phyloP scores from a whole-genome alignment of 2,888 invertebrate species.

The Drosophila limbata region DNA sequence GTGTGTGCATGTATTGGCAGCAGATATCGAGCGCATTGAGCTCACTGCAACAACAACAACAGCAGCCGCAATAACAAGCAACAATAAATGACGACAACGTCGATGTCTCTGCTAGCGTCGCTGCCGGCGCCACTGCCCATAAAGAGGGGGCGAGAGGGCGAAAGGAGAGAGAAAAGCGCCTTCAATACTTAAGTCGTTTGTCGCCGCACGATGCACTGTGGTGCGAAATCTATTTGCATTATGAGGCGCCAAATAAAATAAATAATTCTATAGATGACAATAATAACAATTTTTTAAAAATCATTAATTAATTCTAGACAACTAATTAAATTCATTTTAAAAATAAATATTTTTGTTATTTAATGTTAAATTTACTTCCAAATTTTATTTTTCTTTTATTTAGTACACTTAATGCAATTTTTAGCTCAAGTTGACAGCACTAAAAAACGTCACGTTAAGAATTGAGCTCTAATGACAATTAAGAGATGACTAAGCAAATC shows the following conservation, averaged over 20 bases:
- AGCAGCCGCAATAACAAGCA: constrained; percentile 51
- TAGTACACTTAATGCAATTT: background rate
- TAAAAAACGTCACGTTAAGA: background rate
- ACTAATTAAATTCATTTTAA: too few relatives aligned
- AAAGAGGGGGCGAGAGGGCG: background rate
- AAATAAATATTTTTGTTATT: background rate
- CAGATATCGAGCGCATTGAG: constrained; percentile 71
- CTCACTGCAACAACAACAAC: constrained; percentile 41
- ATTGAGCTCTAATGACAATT: background rate
- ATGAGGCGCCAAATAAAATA: background rate
- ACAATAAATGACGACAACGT: constrained; percentile 66
- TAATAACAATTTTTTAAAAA: too few relatives aligned
- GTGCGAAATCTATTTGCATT: constrained; percentile 18
- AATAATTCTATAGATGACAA: too few relatives aligned
- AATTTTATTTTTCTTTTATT: background rate
- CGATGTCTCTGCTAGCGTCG: constrained; percentile 33
- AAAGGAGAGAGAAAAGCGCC: constrained; percentile 36
- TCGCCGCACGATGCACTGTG: constrained; percentile 29
- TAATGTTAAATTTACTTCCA: background rate
- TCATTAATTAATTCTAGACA: too few relatives aligned
- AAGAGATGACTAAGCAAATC: constrained; percentile 3
- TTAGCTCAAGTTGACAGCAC: background rate
- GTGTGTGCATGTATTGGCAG: constrained; percentile 64
- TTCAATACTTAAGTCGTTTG: constrained; percentile 34
- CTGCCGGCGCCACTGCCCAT: constrained; percentile 16